Conservation (phyloP, 1,140 invertebrate genomes). For the Macrostomum lignano region DNA sequence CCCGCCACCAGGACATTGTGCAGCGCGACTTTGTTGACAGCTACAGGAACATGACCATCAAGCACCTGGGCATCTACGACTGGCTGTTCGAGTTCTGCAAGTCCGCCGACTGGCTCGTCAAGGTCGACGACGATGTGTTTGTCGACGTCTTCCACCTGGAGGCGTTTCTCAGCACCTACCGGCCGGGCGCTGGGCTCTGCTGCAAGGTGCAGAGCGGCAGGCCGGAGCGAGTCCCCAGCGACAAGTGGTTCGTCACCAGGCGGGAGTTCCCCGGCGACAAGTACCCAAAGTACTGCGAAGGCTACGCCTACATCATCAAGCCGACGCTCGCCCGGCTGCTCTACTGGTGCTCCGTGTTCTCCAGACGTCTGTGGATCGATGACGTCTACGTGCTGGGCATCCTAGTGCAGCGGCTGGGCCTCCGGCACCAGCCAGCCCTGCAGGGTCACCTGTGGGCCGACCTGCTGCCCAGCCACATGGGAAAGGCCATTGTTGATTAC, state of each 20-base stretch:
- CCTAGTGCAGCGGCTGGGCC: no score
- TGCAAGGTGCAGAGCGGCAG: no score
- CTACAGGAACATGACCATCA: constrained; percentile 18
- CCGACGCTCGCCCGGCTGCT: constrained; percentile 17
- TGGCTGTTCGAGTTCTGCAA: constrained; percentile 41
- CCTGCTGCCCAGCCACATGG: no score
- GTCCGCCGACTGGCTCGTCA: constrained; percentile 40
- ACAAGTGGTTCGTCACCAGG: constrained; percentile 27
- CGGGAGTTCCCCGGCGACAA: constrained; percentile 18
- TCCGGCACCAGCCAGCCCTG: no score
- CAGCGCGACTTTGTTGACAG: constrained; percentile 18
- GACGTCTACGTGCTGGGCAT: constrained; percentile 27
- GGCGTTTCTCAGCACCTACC: constrained; percentile 5
- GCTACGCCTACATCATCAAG: constrained; percentile 24
- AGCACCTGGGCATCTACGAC: constrained; percentile 48
- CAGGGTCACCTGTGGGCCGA: no score
- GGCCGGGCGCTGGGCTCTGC: no score
- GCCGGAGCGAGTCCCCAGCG: constrained; percentile 17
- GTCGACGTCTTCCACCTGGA: constrained; percentile 36
- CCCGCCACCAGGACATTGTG: constrained; percentile 13
- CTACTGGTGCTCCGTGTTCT: constrained; percentile 13
- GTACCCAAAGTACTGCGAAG: constrained; percentile 28
- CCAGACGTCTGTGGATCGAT: constrained; percentile 25
- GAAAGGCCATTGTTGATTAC: no score
- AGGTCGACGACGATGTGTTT: constrained; percentile 61